Conservation (phyloP, 2,888 invertebrate species). For the Nomada lathburiana region DNA sequence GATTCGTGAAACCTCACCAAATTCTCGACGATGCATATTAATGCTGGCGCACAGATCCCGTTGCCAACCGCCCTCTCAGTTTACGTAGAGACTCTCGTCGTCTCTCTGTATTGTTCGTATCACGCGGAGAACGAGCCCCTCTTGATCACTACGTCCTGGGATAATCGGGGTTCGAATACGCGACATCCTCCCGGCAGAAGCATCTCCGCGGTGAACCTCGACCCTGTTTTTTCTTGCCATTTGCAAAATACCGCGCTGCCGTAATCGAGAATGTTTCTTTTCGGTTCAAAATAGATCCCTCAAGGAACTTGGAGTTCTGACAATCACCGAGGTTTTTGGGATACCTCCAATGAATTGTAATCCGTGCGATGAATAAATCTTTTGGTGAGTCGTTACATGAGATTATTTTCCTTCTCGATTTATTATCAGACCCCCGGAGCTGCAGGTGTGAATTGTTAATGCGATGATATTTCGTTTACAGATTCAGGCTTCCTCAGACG, state of each 20-base stretch:
- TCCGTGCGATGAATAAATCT: too few relatives aligned
- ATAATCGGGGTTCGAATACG: slow-evolving; percentile 56
- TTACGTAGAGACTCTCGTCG: slow-evolving; percentile 28
- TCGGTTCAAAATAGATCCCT: too few relatives aligned
- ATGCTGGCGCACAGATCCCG: slow-evolving; percentile 67
- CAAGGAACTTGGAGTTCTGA: too few relatives aligned
- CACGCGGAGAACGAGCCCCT: slow-evolving; percentile 15
- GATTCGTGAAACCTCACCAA: slow-evolving; percentile 46
- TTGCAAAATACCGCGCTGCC: slow-evolving; percentile 6
- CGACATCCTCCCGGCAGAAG: slow-evolving; percentile 37
- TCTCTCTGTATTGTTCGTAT: neutral
- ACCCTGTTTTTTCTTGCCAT: slow-evolving; percentile 15
- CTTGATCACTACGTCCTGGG: slow-evolving; percentile 56
- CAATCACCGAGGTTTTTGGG: too few relatives aligned
- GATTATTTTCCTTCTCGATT: too few relatives aligned
- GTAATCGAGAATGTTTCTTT: neutral
- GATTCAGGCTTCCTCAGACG: too few relatives aligned
- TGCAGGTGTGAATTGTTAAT: too few relatives aligned
- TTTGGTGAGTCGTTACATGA: too few relatives aligned
- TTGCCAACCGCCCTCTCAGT: slow-evolving; percentile 61
- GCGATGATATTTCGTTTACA: too few relatives aligned
- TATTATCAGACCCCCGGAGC: too few relatives aligned
- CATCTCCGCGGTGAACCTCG: slow-evolving; percentile 25
- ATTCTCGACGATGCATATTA: slow-evolving; percentile 65
- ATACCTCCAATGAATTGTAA: too few relatives aligned